These are phyloP conservation scores for Lasioglossum albipes DNA, from an alignment of 1,140 invertebrate species.

Conservation along the genomic window DNA sequence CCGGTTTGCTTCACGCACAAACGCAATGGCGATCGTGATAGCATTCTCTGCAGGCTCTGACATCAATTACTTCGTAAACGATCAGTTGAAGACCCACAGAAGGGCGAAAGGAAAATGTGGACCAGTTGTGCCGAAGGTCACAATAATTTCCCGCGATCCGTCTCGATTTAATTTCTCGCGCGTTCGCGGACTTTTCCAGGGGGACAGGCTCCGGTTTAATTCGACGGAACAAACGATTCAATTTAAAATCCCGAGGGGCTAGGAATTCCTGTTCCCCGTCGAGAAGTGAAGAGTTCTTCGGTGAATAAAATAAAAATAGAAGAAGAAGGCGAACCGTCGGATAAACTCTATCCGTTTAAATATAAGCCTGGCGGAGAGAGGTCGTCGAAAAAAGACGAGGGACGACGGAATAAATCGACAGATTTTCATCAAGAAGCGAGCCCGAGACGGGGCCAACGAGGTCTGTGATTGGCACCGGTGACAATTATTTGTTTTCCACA, in stretches of 20 bases:
- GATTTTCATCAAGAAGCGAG: slow-evolving; percentile 61
- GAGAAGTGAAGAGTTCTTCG: too few relatives aligned
- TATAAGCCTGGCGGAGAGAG: slow-evolving; percentile 26
- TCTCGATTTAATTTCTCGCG: not conserved
- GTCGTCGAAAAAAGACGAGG: slow-evolving; percentile 34
- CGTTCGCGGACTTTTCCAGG: not conserved
- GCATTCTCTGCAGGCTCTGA: too few relatives aligned
- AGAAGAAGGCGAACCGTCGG: not conserved
- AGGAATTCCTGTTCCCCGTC: not conserved
- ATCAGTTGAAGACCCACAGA: too few relatives aligned
- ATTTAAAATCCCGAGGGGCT: slow-evolving; percentile 27
- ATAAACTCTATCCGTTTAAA: slow-evolving; percentile 49
- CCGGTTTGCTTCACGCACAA: too few relatives aligned
- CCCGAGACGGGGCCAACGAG: slow-evolving; percentile 44
- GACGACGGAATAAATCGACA: slow-evolving; percentile 58
- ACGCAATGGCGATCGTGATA: too few relatives aligned
- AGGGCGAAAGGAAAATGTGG: too few relatives aligned
- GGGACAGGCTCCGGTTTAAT: not conserved
- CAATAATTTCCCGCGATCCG: not conserved
- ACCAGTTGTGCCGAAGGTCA: not conserved
- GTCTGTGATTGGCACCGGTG: slow-evolving; percentile 64
- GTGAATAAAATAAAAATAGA: too few relatives aligned
- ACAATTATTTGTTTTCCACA: slow-evolving; percentile 70
- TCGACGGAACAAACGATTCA: slow-evolving; percentile 15
- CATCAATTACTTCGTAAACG: too few relatives aligned